Conservation (phyloP, 2,113 vertebrate genomes). For the Proteles cristata region DNA sequence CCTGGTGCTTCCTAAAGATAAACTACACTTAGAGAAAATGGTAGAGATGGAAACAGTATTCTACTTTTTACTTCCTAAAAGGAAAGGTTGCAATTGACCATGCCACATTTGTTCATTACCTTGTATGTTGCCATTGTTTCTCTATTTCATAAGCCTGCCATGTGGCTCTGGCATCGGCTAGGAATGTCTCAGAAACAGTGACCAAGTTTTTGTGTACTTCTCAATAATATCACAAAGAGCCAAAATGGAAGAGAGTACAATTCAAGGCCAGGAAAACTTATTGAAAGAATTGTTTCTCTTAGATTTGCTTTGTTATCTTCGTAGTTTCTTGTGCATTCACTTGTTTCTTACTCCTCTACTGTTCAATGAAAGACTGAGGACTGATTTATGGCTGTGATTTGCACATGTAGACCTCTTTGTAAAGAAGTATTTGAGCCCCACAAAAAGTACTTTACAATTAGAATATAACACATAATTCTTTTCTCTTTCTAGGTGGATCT, state of each 20-base stretch:
- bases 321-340: background rate
- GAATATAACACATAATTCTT: constrained; percentile 4
- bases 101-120: background rate
- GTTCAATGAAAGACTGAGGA: background rate
- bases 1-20: background rate
- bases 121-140: background rate
- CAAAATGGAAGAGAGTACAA: background rate
- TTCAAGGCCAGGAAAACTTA: background rate
- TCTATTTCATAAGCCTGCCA: background rate
- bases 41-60: background rate
- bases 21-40: background rate
- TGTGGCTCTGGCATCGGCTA: background rate
- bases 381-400: background rate
- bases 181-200: background rate
- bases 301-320: background rate
- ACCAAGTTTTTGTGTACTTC: background rate
- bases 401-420: background rate
- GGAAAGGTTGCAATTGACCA: background rate
- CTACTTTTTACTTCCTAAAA: background rate
- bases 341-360: background rate
- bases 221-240: background rate
- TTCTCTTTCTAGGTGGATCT: constrained; percentile 92
- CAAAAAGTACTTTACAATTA: constrained; percentile 2
- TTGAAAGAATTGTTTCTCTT: background rate
- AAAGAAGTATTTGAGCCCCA: constrained; percentile 28